A percentile compares a stretch with the other conserved stretches of the same genome.
Conservation (phyloP, 2,888 invertebrate genomes). For the Pammene fasciana region DNA sequence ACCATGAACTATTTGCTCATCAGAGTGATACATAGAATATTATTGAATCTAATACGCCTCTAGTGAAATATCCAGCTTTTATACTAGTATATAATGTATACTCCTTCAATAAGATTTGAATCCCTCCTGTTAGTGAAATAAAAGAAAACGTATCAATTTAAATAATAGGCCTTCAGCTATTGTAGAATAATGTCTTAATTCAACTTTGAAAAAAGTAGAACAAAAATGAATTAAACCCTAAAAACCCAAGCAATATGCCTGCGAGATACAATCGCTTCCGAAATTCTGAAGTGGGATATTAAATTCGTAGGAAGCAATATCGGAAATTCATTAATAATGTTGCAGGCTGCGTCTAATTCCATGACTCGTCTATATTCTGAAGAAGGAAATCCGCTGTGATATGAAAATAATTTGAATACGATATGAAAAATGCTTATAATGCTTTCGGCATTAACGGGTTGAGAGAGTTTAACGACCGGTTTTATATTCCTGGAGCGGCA, state of each 20-base stretch:
- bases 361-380: constrained; percentile 69
- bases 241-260: constrained; percentile 17
- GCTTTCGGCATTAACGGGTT: constrained; percentile 27
- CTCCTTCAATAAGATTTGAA: too few relatives aligned
- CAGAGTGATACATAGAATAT: too few relatives aligned
- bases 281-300: constrained; percentile 64
- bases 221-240: constrained; percentile 7
- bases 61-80: too few relatives aligned
- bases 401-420: constrained; percentile 36
- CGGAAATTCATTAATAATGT: constrained; percentile 79
- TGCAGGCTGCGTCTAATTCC: constrained; percentile 75
- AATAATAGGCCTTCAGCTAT: too few relatives aligned
- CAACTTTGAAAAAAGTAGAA: neutral
- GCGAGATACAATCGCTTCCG: constrained; percentile 49
- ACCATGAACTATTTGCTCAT: too few relatives aligned
- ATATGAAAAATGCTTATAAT: constrained; percentile 35
- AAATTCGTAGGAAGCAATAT: constrained; percentile 70
- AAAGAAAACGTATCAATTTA: neutral
- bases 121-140: too few relatives aligned
- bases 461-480: constrained; percentile 15
- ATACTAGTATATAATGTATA: too few relatives aligned
- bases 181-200: constrained; percentile 4
- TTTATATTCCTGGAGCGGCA: constrained; percentile 5
- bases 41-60: too few relatives aligned
- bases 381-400: constrained; percentile 57